phyloP scores from a whole-genome alignment of 30 jellyfish, hydroid and myxozoan genomes.

The Aurelia sp. region DNA sequence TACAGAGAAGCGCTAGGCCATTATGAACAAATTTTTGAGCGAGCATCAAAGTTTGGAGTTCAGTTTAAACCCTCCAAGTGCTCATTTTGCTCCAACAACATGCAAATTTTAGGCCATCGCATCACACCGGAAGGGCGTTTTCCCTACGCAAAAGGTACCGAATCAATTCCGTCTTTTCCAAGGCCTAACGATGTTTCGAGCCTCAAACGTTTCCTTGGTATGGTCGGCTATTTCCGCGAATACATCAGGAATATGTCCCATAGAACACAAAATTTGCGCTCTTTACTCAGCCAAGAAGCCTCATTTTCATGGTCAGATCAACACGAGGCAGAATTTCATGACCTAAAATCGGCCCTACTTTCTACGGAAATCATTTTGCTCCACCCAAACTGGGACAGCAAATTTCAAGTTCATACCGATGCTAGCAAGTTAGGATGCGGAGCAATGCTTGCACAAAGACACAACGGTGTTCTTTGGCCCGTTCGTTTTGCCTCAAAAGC shows the following conservation, averaged over 20 bases:
- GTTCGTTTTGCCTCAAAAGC: slow-evolving; percentile 20
- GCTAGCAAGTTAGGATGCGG: slow-evolving; percentile 36
- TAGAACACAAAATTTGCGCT: not conserved
- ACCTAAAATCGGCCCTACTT: slow-evolving; percentile 3
- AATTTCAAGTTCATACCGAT: slow-evolving; percentile 28
- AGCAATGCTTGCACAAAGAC: slow-evolving; percentile 12
- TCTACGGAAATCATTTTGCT: slow-evolving; percentile 7
- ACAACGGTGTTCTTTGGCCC: slow-evolving; percentile 12
- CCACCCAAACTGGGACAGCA: slow-evolving; percentile 34
- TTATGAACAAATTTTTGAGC: slow-evolving; percentile 10
- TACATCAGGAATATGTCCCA: slow-evolving; percentile 27
- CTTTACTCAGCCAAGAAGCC: slow-evolving; percentile 13
- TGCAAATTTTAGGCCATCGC: slow-evolving; percentile 41
- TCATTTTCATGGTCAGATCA: slow-evolving; percentile 16
- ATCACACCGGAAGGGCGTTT: slow-evolving; percentile 43
- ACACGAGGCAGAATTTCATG: slow-evolving; percentile 32
- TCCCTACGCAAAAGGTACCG: slow-evolving; percentile 37
- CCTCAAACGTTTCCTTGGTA: slow-evolving; percentile 30
- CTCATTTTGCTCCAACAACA: slow-evolving; percentile 18
- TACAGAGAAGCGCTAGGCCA: slow-evolving; percentile 26
- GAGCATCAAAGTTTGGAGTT: slow-evolving; percentile 39
- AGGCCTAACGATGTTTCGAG: slow-evolving; percentile 1
- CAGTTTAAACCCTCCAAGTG: slow-evolving; percentile 53
- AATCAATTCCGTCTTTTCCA: not conserved
- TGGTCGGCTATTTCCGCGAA: slow-evolving; percentile 38